A percentile compares a stretch with the other conserved stretches of the same genome.
Conservation (phyloP, 2,888 invertebrate genomes). For the Zygogramma bicolorata region DNA sequence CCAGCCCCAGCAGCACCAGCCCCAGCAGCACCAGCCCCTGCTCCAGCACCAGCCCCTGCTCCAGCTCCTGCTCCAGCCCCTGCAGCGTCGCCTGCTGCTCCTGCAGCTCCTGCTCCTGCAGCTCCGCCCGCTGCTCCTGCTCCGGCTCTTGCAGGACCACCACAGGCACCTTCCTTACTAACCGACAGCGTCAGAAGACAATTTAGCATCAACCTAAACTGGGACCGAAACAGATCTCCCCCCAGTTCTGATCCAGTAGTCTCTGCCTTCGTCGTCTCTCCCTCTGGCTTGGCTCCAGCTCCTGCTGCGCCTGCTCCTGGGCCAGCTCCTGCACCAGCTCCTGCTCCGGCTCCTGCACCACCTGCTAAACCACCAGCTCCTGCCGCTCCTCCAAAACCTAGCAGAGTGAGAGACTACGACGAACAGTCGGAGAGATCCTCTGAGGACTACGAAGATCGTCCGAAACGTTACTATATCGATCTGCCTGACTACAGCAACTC, state of each 20-base stretch:
- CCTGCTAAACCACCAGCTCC: slow-evolving; percentile 39
- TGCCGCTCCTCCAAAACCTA: slow-evolving; percentile 33
- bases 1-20: slow-evolving; percentile 46
- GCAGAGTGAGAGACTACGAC: slow-evolving; percentile 39
- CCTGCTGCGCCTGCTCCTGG: slow-evolving; percentile 41
- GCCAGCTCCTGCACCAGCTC: slow-evolving; percentile 36
- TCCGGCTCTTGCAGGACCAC: slow-evolving; percentile 47
- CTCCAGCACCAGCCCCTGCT: slow-evolving; percentile 41
- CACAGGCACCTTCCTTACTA: slow-evolving; percentile 52
- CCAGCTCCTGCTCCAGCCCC: slow-evolving; percentile 44
- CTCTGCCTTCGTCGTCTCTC: slow-evolving; percentile 39
- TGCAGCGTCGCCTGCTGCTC: slow-evolving; percentile 40
- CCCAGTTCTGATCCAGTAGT: slow-evolving; percentile 42
- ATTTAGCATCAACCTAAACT: slow-evolving; percentile 63
- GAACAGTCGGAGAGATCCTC: slow-evolving; percentile 33
- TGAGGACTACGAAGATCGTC: slow-evolving; percentile 41
- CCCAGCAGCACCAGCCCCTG: slow-evolving; percentile 36
- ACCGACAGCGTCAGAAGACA: slow-evolving; percentile 62
- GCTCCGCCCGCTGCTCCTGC: slow-evolving; percentile 38
- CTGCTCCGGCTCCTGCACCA: slow-evolving; percentile 41
- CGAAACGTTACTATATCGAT: slow-evolving; percentile 50
- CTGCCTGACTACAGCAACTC: slow-evolving; percentile 53
- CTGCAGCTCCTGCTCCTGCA: slow-evolving; percentile 44
- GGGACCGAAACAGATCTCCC: slow-evolving; percentile 59
- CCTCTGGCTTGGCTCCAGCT: slow-evolving; percentile 34